These are phyloP conservation scores for Tachysurus fulvidraco DNA, from an alignment of 2,113 vertebrate species.

Conservation along the genomic window DNA sequence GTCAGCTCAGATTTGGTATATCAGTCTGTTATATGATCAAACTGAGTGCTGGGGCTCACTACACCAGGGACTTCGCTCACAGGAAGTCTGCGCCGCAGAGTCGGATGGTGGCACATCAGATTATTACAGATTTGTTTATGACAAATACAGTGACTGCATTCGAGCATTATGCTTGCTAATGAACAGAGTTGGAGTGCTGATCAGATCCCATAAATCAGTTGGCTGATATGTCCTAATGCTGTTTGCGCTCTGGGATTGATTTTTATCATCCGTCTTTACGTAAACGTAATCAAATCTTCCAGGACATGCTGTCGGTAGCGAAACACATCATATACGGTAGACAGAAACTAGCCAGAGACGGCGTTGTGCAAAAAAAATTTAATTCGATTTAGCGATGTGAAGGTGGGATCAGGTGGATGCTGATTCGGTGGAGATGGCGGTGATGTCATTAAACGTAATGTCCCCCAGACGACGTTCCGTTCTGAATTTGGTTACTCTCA, in stretches of 20 bases:
- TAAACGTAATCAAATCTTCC: slow-evolving; percentile 1
- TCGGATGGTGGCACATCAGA: slow-evolving; percentile 1
- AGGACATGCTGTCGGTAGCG: slow-evolving; percentile 9
- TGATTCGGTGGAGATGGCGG: slow-evolving; percentile 41
- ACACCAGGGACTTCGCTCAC: slow-evolving; percentile 10
- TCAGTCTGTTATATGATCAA: slow-evolving; percentile 84
- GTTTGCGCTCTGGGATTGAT: slow-evolving; percentile 12
- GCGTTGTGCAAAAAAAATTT: neutral
- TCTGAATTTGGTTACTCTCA: no score
- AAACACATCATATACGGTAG: neutral
- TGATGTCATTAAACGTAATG: slow-evolving; percentile 66
- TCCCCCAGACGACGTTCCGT: no score
- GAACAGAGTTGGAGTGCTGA: slow-evolving; percentile 3
- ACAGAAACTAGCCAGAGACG: neutral
- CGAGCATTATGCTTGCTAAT: slow-evolving; percentile 10
- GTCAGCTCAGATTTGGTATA: slow-evolving; percentile 92
- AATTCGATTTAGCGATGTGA: slow-evolving; percentile 1
- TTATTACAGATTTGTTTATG: slow-evolving; percentile 15
- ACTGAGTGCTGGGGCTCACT: slow-evolving; percentile 55
- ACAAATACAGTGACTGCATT: slow-evolving; percentile 1
- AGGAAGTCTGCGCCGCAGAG: neutral
- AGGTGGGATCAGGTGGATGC: slow-evolving; percentile 20
- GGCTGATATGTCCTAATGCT: slow-evolving; percentile 26
- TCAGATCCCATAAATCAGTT: slow-evolving; percentile 33
- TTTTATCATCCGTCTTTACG: slow-evolving; percentile 12